Evolutionary conservation across 1,140 invertebrate species (phyloP), one percentile per base, ranked within the genome.

Genomic region (Drosophila punjabiensis): DNA sequence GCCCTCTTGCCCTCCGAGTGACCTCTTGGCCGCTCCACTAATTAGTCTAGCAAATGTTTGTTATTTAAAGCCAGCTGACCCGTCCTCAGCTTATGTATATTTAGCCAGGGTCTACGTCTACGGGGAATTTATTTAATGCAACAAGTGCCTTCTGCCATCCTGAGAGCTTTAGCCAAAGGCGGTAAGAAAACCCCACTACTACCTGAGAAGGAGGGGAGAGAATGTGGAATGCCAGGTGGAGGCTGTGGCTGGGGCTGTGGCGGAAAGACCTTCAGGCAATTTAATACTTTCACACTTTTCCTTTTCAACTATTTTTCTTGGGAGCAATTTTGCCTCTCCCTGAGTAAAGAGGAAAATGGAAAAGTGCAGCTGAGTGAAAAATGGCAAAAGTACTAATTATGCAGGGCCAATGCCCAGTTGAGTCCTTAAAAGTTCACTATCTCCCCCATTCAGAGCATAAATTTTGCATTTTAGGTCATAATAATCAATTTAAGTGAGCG

Each of bases 401-500:
- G 68, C 67, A 30, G 13, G 39, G 43, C 18, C 41, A 63, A 67
- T 64, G 39, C 59, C 64, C 64, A 41, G 39, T 45, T 35, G 52
- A 59, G 47, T 63, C 33, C 41, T 71, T 73, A 59, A 53, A 45
- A 70, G 37, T 58, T 59, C 10, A 43, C 43, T 52, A 39, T 52
- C 16, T 28, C 47, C 32, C 32, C 32, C 18, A 13, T 52, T 69
- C 43, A 61, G 18, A 47, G 45, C 59, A 69, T 61, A 47, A 60
- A 76, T 67, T 73, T 39, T 62, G 16, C 20, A 73, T 35, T 66
- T 75, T 64, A 53, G 45, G 68, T 76, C 50, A 59, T 77, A 79
- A 83, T 80, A 81, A 85, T 85, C 71, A 81, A 84, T 84, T 84
- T 81, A n/a, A 16, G 11, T 39, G 39, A 39, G 37, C 59, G 32